These are phyloP conservation scores for Cetoscarus ocellatus DNA, from an alignment of 2,797 vertebrate species.

Conservation along the genomic window DNA sequence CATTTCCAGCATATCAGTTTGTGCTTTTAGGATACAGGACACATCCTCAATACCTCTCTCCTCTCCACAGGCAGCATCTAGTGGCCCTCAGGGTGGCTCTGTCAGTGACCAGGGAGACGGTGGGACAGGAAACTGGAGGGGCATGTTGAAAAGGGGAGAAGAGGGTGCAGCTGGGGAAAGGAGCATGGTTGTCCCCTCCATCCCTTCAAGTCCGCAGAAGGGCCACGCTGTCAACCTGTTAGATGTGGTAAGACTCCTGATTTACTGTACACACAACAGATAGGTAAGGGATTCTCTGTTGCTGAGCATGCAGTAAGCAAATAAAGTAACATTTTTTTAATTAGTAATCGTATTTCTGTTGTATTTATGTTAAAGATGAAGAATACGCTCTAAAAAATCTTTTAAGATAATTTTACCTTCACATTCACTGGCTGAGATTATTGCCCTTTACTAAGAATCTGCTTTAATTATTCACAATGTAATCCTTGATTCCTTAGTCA, in stretches of 20 bases:
- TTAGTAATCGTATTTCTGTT: too few species aligned
- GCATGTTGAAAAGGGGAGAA: constrained; percentile 95
- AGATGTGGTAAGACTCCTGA: constrained; percentile 91
- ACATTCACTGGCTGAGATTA: too few species aligned
- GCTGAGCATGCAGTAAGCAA: too few species aligned
- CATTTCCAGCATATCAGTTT: neutral
- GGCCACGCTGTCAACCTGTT: constrained; percentile 95
- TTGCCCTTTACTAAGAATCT: too few species aligned
- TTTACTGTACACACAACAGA: neutral
- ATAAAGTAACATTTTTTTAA: too few species aligned
- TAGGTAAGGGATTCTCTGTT: neutral
- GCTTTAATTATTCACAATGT: too few species aligned
- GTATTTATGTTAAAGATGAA: too few species aligned
- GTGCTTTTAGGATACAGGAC: neutral
- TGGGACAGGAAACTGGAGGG: constrained; percentile 93
- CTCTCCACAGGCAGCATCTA: constrained; percentile 60
- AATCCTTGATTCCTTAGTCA: too few species aligned
- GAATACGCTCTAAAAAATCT: too few species aligned
- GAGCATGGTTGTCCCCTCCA: constrained; percentile 64
- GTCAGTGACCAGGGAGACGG: constrained; percentile 80
- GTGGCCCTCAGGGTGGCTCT: constrained; percentile 70
- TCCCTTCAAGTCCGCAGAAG: constrained; percentile 89
- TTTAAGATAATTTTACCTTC: too few species aligned
- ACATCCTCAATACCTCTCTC: neutral
- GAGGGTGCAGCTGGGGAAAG: constrained; percentile 86